Conservation (phyloP, 1,140 invertebrate genomes). For the Vollenhovia emeryi region DNA sequence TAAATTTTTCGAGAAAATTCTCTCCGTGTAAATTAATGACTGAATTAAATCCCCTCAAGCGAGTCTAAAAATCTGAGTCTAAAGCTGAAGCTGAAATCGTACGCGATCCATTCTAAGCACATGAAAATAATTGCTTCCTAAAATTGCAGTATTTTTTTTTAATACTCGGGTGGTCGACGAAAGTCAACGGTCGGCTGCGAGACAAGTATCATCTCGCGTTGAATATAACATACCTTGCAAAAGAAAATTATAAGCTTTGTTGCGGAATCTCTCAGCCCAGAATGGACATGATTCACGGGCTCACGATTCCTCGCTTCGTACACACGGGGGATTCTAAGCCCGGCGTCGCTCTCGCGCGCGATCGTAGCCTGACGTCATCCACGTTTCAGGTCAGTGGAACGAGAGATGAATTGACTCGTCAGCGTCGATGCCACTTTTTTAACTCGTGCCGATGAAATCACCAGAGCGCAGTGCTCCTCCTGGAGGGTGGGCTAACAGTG, state of each 20-base stretch:
- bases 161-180: neutral
- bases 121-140: neutral
- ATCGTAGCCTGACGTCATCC: conserved; percentile 64
- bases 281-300: conserved; percentile 62
- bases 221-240: neutral
- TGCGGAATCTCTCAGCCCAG: conserved; percentile 6
- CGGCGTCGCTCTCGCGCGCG: conserved; percentile 21
- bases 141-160: neutral
- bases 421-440: conserved; percentile 74
- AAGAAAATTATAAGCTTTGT: conserved; percentile 22
- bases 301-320: conserved; percentile 52
- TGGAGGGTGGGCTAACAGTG: conserved; percentile 64
- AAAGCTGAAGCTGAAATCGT: neutral
- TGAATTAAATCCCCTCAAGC: no score
- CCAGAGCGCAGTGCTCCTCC: conserved; percentile 62
- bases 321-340: conserved; percentile 38
- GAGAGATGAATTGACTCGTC: conserved; percentile 80
- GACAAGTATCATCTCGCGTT: neutral
- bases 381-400: conserved; percentile 78
- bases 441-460: conserved; percentile 75
- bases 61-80: neutral
- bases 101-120: neutral
- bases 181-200: neutral
- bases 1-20: no score
- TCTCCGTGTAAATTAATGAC: no score